Evolutionary conservation across 2,113 vertebrate genomes (phyloP).

Genomic region (Lasiurus borealis): DNA sequence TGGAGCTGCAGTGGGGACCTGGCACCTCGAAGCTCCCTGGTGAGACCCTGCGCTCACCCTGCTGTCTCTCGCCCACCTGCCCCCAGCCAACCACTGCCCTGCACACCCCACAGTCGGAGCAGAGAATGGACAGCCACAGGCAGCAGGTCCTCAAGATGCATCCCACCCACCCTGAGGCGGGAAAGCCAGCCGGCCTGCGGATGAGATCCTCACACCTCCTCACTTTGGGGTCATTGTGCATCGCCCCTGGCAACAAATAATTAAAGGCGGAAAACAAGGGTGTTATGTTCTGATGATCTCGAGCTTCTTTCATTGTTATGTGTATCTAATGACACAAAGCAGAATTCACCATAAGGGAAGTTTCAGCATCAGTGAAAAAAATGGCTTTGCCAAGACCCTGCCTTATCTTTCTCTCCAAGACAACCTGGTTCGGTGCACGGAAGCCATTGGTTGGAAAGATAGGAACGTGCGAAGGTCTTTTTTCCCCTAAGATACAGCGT

Average conservation of each 20-base stretch:
- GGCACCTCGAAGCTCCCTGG: background rate
- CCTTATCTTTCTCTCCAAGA: slow-evolving; percentile 21
- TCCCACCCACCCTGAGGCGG: fast-evolving
- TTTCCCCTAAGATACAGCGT: background rate
- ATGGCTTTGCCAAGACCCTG: slow-evolving; percentile 5
- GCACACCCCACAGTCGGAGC: fast-evolving
- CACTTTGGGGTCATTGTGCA: fast-evolving
- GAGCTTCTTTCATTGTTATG: background rate
- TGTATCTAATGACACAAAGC: fast-evolving
- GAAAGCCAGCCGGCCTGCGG: background rate
- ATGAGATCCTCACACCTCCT: background rate
- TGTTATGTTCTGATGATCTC: fast-evolving
- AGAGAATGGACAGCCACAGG: background rate
- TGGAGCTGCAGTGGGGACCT: background rate
- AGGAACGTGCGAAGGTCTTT: background rate
- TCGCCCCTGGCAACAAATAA: background rate
- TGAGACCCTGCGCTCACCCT: fast-evolving
- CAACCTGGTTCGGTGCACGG: background rate
- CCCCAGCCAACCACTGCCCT: fast-evolving
- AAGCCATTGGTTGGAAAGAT: background rate
- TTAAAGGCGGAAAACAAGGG: background rate
- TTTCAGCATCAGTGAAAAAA: background rate
- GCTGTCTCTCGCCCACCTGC: fast-evolving
- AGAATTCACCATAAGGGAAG: background rate
- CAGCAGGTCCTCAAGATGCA: background rate